Conservation (phyloP, 2,888 invertebrate genomes). For the Caenorhabditis plicata region DNA sequence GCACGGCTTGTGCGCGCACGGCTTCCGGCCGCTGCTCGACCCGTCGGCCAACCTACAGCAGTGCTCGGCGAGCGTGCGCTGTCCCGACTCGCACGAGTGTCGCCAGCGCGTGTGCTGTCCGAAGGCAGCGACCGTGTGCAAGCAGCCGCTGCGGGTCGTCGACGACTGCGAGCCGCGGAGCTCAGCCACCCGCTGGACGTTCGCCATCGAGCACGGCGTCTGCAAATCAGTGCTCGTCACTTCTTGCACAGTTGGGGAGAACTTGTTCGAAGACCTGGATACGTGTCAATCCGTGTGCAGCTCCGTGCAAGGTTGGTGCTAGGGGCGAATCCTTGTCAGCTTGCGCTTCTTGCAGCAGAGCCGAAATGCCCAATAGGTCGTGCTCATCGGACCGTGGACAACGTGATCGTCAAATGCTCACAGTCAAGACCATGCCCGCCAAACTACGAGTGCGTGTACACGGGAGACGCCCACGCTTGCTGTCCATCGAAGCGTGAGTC, state of each 20-base stretch:
- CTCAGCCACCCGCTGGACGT: constrained; percentile 20
- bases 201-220: constrained; percentile 23
- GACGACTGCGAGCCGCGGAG: constrained; percentile 12
- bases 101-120: constrained; percentile 53
- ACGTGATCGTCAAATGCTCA: constrained; percentile 45
- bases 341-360: constrained; percentile 48
- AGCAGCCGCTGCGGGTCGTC: neutral
- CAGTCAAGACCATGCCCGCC: constrained; percentile 39
- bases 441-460: constrained; percentile 55
- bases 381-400: constrained; percentile 39
- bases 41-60: constrained; percentile 24
- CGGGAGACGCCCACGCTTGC: constrained; percentile 48
- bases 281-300: constrained; percentile 48
- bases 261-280: constrained; percentile 45
- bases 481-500: constrained; percentile 48
- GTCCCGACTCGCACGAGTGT: constrained; percentile 53
- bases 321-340: no score
- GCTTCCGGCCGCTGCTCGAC: constrained; percentile 35
- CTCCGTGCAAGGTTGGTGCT: constrained; percentile 47
- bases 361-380: constrained; percentile 51
- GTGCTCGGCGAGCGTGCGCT: constrained; percentile 43
- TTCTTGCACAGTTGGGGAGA: constrained; percentile 48
- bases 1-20: constrained; percentile 31
- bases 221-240: constrained; percentile 47
- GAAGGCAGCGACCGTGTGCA: constrained; percentile 26